These are phyloP conservation scores for Drosophila ohnishii DNA, from an alignment of 1,140 invertebrate species.

Conservation along the genomic window DNA sequence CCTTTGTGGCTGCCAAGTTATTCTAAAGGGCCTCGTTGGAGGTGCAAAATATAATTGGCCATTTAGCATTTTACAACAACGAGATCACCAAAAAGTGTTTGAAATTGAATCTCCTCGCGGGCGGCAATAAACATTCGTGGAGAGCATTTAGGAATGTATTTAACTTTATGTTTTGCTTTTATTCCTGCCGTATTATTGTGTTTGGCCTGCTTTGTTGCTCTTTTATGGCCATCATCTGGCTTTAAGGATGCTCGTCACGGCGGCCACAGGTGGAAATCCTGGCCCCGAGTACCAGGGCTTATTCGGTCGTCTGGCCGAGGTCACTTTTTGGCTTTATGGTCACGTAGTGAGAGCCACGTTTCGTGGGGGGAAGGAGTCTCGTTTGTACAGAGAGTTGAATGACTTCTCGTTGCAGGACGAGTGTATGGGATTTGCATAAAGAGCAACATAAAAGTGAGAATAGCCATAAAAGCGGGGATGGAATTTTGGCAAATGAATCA, in stretches of 20 bases:
- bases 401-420: constrained; percentile 25
- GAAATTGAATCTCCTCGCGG: constrained; percentile 53
- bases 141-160: constrained; percentile 45
- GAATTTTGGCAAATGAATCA: constrained; percentile 22
- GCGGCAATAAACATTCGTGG: constrained; percentile 26
- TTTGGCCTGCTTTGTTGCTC: constrained; percentile 9
- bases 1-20: constrained; percentile 35
- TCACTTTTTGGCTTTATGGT: constrained; percentile 71
- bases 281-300: constrained; percentile 12
- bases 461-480: constrained; percentile 17
- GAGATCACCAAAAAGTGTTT: constrained; percentile 36
- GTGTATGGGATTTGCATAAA: constrained; percentile 45
- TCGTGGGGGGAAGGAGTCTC: background rate
- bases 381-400: constrained; percentile 40
- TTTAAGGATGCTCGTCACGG: constrained; percentile 17
- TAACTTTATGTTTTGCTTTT: constrained; percentile 49
- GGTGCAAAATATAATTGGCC: constrained; percentile 74
- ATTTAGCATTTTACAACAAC: constrained; percentile 66
- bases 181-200: constrained; percentile 9
- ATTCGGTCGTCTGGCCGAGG: constrained; percentile 45
- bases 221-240: constrained; percentile 50
- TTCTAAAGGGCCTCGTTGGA: constrained; percentile 49
- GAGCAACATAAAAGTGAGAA: constrained; percentile 31
- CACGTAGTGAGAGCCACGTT: constrained; percentile 51
- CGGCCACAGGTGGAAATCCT: constrained; percentile 65